Conservation (phyloP, 2,113 vertebrate genomes). For the Sylvilagus bachmani region DNA sequence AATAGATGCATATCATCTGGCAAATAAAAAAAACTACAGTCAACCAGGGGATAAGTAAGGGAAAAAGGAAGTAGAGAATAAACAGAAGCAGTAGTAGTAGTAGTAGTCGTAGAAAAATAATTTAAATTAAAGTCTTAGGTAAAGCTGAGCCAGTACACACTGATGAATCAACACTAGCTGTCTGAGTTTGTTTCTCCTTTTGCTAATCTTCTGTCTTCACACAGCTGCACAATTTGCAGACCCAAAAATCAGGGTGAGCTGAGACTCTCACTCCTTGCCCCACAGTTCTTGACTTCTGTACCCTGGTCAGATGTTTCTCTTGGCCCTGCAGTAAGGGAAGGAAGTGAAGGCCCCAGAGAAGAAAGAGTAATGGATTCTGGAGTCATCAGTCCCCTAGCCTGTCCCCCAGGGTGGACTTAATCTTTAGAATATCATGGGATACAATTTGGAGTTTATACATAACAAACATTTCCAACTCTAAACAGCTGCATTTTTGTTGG, state of each 20-base stretch:
- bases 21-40: not conserved
- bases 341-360: not conserved
- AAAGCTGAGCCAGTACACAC: accelerated
- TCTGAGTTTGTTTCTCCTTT: not conserved
- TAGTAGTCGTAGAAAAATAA: not conserved
- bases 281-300: not conserved
- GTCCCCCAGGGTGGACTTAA: not conserved
- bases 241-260: not conserved
- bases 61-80: not conserved
- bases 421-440: not conserved
- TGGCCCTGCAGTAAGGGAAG: not conserved
- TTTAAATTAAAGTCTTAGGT: no score
- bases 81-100: accelerated
- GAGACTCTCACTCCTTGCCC: not conserved
- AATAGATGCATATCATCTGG: not conserved
- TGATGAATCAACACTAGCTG: no score
- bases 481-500: slow-evolving; percentile 54
- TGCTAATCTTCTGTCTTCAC: not conserved
- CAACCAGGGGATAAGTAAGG: not conserved
- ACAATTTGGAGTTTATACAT: not conserved
- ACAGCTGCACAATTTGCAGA: not conserved
- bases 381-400: not conserved
- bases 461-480: slow-evolving; percentile 9
- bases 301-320: not conserved
- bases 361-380: not conserved